A percentile compares a stretch with the other conserved stretches of the same genome.
Evolutionary conservation across 2,888 invertebrate genomes (phyloP).

Genomic region (Parapristionchus giblindavisi): DNA sequence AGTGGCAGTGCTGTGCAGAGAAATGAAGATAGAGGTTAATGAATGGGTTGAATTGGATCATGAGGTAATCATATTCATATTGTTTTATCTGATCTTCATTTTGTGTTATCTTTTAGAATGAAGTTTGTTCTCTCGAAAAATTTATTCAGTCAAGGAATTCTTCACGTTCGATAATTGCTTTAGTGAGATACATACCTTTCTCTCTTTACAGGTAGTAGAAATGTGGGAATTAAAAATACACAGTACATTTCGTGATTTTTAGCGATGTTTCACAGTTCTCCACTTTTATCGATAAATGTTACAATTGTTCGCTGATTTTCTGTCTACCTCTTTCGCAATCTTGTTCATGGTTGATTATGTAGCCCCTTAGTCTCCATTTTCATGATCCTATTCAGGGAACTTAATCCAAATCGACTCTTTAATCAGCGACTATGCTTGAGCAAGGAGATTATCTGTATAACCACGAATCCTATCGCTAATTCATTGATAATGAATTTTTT

Average conservation of each 20-base stretch:
- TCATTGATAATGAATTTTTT: conserved; percentile 15
- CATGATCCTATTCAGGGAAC: not conserved
- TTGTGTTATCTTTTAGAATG: not conserved
- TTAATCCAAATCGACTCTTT: conserved; percentile 10
- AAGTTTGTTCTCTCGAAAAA: not conserved
- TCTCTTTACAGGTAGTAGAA: not conserved
- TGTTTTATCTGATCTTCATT: too few relatives aligned
- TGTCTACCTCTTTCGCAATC: conserved; percentile 1
- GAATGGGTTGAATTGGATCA: conserved; percentile 35
- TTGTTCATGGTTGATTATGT: not conserved
- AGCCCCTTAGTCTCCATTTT: not conserved
- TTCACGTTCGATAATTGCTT: not conserved
- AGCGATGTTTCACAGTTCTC: conserved; percentile 7
- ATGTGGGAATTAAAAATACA: too few relatives aligned
- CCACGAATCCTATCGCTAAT: conserved; percentile 27
- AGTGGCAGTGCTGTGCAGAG: conserved; percentile 5
- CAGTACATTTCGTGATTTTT: not conserved
- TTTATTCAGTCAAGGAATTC: not conserved
- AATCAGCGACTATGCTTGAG: not conserved
- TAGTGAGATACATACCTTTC: conserved; percentile 9
- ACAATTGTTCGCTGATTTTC: conserved; percentile 12
- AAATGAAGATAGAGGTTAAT: not conserved
- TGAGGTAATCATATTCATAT: not conserved
- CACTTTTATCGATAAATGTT: conserved; percentile 1
- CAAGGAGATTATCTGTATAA: not conserved